Conservation (phyloP, 2,113 vertebrate species). For the Gallinago paraguaiae region DNA sequence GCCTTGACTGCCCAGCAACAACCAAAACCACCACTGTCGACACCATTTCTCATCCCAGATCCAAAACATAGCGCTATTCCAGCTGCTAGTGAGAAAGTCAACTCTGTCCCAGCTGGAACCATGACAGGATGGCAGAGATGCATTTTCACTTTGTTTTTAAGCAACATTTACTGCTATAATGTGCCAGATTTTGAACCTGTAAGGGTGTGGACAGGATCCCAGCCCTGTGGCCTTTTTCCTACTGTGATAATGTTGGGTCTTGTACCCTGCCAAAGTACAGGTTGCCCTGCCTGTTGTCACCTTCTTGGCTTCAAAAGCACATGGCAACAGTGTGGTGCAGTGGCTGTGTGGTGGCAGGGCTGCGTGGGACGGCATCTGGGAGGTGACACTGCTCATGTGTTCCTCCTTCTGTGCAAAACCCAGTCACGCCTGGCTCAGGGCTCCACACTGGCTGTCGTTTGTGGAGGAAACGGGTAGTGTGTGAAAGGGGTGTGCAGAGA, state of each 20-base stretch:
- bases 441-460: not conserved
- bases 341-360: not conserved
- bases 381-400: not conserved
- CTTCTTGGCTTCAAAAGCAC: not conserved
- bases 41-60: not conserved
- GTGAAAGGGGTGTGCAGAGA: not conserved
- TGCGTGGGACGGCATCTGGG: not conserved
- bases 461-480: not conserved
- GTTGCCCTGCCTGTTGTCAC: not conserved
- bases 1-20: not conserved
- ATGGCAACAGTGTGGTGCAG: not conserved
- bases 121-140: not conserved
- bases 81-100: not conserved
- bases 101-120: not conserved
- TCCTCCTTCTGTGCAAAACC: not conserved
- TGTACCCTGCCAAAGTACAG: not conserved
- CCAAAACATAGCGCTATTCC: not conserved
- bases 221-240: not conserved
- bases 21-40: not conserved
- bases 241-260: not conserved
- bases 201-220: not conserved
- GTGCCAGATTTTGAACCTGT: not conserved
- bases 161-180: not conserved
- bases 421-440: rapidly evolving
- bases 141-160: not conserved